Base-by-base conservation (phyloP, 2,113 vertebrate species). In the Machaerirhynchus nigripectus region DNA sequence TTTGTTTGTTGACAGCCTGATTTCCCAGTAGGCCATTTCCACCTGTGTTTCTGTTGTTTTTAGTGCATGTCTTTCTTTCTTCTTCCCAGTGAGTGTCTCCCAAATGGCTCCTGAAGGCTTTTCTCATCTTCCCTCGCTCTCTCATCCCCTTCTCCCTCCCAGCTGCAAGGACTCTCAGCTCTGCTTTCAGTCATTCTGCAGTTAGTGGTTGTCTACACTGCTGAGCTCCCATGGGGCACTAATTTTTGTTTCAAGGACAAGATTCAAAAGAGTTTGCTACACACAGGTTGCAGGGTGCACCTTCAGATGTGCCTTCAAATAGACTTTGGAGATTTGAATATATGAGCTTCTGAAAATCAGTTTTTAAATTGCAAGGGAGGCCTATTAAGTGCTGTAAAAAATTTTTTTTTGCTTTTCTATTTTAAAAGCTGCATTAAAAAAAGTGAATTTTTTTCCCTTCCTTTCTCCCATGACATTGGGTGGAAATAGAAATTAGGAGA, bases 1-100 rank as follows among this genome's bases (percentile, higher is more conserved):
- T 98, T 98, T 98, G 97, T 98, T 98, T 98, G 97, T 97, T 98
- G 98, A 98, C 98, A 98, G 98, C 94, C 98, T 98, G 97, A 98
- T 98, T 98, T 98, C 98, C 98, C 98, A 97, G 95, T 96, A 98
- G 98, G 98, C 98, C 96, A 33, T 96, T 98, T 98, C 98, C 98
- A 98, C 98, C 98, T 98, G 98, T 98, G 97, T 98, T 98, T 98
- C 97, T 98, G 97, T 97, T 98, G 97, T 98, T 98, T 98, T 97
- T 94, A 96, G 97, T 95, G 93, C 96, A 86, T 95, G 97, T 97
- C 97, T 98, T 94, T 95, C 98, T 98, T 96, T 98, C 97, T 98
- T 98, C 97, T 97, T 97, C 92, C 96, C 98, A 96, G 61, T 96
- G 93, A 90, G 95, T 86, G 86, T 97, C 97, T 98, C 98, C 98